Conservation (phyloP, 2,888 invertebrate genomes). For the Punctoribates punctum region DNA sequence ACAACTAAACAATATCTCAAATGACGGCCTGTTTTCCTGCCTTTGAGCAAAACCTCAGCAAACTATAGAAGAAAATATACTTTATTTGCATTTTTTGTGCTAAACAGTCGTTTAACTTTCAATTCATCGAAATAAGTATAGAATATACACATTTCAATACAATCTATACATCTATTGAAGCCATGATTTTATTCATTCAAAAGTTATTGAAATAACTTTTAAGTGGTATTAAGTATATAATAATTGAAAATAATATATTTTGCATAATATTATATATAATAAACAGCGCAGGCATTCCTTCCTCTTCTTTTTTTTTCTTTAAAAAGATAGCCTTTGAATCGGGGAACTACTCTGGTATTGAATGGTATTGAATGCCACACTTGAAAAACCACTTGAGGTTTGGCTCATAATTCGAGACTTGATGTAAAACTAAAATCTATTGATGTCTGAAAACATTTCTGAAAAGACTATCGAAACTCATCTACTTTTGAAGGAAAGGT, state of each 20-base stretch:
- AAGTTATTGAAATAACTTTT: background rate
- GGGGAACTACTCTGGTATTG: background rate
- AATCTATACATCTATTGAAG: too few species aligned
- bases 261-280: background rate
- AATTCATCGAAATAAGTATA: background rate
- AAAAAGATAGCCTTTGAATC: background rate
- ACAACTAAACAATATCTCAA: constrained; percentile 4
- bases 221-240: constrained; percentile 19
- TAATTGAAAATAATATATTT: constrained; percentile 1
- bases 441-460: too few species aligned
- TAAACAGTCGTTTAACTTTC: constrained; percentile 29
- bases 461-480: too few species aligned
- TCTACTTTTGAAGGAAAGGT: too few species aligned
- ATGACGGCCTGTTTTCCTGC: constrained; percentile 3
- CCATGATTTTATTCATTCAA: background rate
- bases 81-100: constrained; percentile 6
- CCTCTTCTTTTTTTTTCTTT: background rate
- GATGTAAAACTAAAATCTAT: too few species aligned
- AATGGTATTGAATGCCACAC: background rate
- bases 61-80: background rate
- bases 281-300: background rate
- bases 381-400: background rate
- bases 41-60: background rate
- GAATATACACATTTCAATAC: too few species aligned
- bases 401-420: too few species aligned